A percentile compares a stretch with the other conserved stretches of the same genome.
These are phyloP conservation scores for Rhinopomastus cyanomelas DNA, from an alignment of 2,113 vertebrate genomes.

Conservation along the genomic window DNA sequence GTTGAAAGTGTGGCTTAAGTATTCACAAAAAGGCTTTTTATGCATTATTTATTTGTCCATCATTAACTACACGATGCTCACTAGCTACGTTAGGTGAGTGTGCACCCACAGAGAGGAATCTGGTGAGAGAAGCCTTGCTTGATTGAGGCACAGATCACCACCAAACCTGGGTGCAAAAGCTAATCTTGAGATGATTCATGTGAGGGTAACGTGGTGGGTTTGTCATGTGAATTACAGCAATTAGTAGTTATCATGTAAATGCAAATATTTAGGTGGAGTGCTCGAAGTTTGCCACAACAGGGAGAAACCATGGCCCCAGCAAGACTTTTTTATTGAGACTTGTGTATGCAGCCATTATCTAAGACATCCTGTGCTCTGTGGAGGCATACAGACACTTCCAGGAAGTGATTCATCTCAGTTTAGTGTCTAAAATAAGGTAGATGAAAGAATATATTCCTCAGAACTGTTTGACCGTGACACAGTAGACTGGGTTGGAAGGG, in stretches of 20 bases:
- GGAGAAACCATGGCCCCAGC: not conserved
- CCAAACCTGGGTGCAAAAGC: not conserved
- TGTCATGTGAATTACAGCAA: not conserved
- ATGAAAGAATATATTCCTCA: not conserved
- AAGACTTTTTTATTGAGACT: not conserved
- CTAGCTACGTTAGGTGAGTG: not conserved
- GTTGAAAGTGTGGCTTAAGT: not conserved
- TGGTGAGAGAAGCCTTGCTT: not conserved
- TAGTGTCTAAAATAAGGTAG: conserved; percentile 12
- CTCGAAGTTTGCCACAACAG: not conserved
- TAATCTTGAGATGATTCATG: not conserved
- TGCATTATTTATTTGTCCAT: conserved; percentile 2
- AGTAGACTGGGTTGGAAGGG: no score
- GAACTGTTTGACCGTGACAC: not conserved
- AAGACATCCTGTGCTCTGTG: not conserved
- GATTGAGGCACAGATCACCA: not conserved
- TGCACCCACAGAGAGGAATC: conserved; percentile 5
- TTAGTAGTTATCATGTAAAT: not conserved
- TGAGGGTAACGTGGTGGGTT: not conserved
- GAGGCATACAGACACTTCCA: not conserved
- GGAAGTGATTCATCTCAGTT: conserved; percentile 19
- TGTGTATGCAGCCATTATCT: not conserved
- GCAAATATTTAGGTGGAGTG: not conserved
- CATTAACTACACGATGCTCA: not conserved
- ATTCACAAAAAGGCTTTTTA: conserved; percentile 34